Conservation (phyloP, 1,140 invertebrate genomes). For the Zaprionus nigranus region DNA sequence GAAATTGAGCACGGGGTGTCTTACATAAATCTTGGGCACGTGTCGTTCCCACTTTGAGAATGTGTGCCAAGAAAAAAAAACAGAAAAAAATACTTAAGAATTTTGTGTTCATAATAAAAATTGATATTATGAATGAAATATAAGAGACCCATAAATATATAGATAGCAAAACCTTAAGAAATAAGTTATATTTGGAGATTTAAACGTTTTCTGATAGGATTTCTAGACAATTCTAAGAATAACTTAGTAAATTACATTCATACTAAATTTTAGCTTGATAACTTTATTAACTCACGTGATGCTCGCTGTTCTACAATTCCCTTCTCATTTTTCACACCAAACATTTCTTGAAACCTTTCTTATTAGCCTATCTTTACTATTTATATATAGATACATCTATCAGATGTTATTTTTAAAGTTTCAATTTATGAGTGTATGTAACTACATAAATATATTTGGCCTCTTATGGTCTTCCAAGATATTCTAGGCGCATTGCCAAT, state of each 20-base stretch:
- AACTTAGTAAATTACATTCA: not conserved
- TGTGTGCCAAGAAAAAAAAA: conserved; percentile 24
- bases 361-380: not conserved
- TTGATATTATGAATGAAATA: conserved; percentile 6
- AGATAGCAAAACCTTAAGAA: too few species aligned
- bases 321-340: too few species aligned
- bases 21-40: conserved; percentile 57
- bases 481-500: conserved; percentile 37
- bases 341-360: not conserved
- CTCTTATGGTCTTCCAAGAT: conserved; percentile 24
- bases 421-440: not conserved
- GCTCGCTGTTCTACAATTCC: not conserved
- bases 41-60: conserved; percentile 27
- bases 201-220: too few species aligned
- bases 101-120: not conserved
- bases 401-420: not conserved
- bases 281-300: not conserved
- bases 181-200: too few species aligned
- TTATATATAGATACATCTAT: not conserved
- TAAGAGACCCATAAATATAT: not conserved
- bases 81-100: not conserved
- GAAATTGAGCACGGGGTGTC: conserved; percentile 26
- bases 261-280: not conserved
- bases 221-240: too few species aligned
- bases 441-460: conserved; percentile 12